Evolutionary conservation across 2,888 invertebrate species (phyloP).

Genomic region (Chrysolina oricalcia): DNA sequence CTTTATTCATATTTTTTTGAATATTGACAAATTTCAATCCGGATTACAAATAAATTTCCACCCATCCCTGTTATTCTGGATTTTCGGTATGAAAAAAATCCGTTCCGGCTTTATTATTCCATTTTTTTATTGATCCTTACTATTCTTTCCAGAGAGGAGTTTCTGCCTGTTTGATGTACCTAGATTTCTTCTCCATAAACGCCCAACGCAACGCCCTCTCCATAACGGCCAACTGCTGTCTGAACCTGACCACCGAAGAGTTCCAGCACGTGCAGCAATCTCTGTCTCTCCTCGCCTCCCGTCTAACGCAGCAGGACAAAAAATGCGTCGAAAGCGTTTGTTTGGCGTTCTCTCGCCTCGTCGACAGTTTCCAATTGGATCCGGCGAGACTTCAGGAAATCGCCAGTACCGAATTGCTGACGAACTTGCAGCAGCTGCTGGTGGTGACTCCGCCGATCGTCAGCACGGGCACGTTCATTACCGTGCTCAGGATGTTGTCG

Average conservation of each 20-base stretch:
- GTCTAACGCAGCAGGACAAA: conserved; percentile 92
- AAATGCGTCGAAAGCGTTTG: conserved; percentile 98
- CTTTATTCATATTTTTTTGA: too few species aligned
- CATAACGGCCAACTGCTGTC: conserved; percentile 98
- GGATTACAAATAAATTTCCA: too few species aligned
- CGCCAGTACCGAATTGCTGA: conserved; percentile 89
- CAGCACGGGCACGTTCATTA: conserved; percentile 95
- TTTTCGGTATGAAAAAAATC: too few species aligned
- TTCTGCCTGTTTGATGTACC: conserved; percentile 94
- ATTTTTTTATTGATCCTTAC: neutral
- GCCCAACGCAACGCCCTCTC: conserved; percentile 97
- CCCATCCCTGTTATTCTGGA: neutral
- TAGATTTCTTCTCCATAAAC: conserved; percentile 99
- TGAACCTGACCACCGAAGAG: conserved; percentile 94
- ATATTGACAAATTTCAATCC: too few species aligned
- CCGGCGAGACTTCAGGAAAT: conserved; percentile 93
- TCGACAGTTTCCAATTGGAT: conserved; percentile 96
- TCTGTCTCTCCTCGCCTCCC: conserved; percentile 86
- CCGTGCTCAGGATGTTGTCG: conserved; percentile 95
- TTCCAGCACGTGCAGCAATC: conserved; percentile 94
- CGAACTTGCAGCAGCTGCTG: conserved; percentile 93
- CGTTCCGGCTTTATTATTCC: neutral
- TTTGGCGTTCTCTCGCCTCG: conserved; percentile 94
- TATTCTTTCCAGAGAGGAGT: conserved; percentile 85
- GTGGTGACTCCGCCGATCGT: conserved; percentile 96